Percentiles rank a stretch among this genome's conserved stretches.
Evolutionary conservation across 2,888 invertebrate species (phyloP).

Genomic region (Lucinisca nassula): DNA sequence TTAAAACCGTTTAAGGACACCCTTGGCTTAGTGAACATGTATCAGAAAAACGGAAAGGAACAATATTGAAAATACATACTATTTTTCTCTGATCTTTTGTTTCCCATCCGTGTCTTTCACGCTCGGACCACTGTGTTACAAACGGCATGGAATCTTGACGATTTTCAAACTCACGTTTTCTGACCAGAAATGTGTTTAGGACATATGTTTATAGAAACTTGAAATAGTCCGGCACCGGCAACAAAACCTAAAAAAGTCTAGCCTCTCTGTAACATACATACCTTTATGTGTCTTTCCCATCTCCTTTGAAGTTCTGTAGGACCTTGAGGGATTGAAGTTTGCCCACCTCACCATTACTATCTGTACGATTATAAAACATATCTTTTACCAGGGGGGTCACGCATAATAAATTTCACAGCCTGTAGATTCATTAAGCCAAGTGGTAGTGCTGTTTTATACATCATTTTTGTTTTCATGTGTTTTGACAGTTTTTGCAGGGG

Average conservation of each 20-base stretch:
- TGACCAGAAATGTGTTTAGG: too few relatives aligned
- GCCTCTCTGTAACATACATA: too few relatives aligned
- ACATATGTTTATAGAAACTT: too few relatives aligned
- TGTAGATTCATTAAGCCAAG: conserved; percentile 24
- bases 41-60: background rate
- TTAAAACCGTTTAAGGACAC: background rate
- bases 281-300: too few relatives aligned
- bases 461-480: conserved; percentile 4
- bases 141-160: too few relatives aligned
- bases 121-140: too few relatives aligned
- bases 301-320: background rate
- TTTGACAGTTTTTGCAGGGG: conserved; percentile 1
- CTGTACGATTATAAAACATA: conserved; percentile 2
- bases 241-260: too few relatives aligned
- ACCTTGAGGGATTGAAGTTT: conserved; percentile 4
- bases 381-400: conserved; percentile 28
- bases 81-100: background rate
- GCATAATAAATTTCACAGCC: conserved; percentile 62
- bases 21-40: background rate
- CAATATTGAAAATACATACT: background rate
- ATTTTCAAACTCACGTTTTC: too few relatives aligned
- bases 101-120: background rate
- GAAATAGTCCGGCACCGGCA: too few relatives aligned
- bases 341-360: background rate
- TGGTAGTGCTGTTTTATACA: background rate